Percentiles rank a stretch among this genome's conserved stretches.
phyloP scores from a whole-genome alignment of 2,888 invertebrate species.

The Meloe dianella region DNA sequence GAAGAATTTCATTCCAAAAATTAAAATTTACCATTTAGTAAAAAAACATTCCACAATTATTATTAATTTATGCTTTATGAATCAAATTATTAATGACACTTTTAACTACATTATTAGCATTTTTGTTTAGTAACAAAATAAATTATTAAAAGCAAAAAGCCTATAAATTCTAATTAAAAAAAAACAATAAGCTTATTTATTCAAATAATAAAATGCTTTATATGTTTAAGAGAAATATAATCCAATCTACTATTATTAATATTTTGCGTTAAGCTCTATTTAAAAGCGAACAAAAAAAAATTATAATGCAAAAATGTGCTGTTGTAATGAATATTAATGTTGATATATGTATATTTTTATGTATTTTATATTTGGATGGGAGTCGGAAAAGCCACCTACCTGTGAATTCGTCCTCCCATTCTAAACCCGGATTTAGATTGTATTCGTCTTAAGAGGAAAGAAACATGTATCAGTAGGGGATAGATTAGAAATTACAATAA shows the following conservation, averaged over 20 bases:
- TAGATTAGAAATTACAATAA: constrained; percentile 58
- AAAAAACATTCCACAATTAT: constrained; percentile 9
- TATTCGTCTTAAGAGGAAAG: constrained; percentile 92
- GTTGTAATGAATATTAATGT: constrained; percentile 10
- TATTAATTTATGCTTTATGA: not conserved
- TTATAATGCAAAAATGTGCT: constrained; percentile 12
- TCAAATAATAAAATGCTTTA: constrained; percentile 1
- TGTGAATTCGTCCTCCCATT: constrained; percentile 99
- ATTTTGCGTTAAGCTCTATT: constrained; percentile 14
- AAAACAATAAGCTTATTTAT: not conserved
- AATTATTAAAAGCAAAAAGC: constrained; percentile 18
- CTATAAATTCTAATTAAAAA: not conserved
- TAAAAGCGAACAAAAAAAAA: not conserved
- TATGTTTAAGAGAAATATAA: constrained; percentile 11
- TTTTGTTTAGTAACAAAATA: not conserved
- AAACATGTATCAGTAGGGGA: constrained; percentile 56
- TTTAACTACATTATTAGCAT: not conserved
- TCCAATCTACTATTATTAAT: constrained; percentile 15
- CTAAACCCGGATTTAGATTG: constrained; percentile 99
- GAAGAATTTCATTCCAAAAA: constrained; percentile 27
- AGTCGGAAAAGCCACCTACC: constrained; percentile 77
- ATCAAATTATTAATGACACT: not conserved
- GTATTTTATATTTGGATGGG: constrained; percentile 40
- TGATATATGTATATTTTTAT: not conserved
- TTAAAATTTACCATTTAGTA: constrained; percentile 1